Evolutionary conservation across 2,113 vertebrate species (phyloP), one percentile per base, ranked within the genome.

Genomic region (Zosterops japonicus): DNA sequence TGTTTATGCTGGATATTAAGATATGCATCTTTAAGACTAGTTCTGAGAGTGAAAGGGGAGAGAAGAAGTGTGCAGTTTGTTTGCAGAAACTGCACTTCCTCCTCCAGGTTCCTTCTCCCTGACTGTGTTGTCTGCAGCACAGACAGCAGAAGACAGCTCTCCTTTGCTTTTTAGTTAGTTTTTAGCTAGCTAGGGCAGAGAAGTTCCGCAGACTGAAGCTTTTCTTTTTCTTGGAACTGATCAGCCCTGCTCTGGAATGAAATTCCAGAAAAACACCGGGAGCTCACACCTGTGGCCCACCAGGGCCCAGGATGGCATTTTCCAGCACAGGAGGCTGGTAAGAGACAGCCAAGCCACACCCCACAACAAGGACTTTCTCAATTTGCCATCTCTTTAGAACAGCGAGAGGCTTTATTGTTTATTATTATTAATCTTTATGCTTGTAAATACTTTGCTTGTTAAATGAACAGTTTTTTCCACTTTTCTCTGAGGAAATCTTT

Each of bases 301-400:
- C 1, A 2, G 29, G 6, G 10, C 47, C 4, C 4, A 0, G 29
- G 18, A 41, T 0, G 4, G 6, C 39, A 42, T 22, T 64, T 42
- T n/a, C 47, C 59, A 52, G 14, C 3, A 1, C n/a, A 3, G 8
- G 31, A 64, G 31, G 33, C 17, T 19, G 17, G 8, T 44, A 10
- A 11, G 42, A 36, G n/a, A 15, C 28, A 64, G 31, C 14, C 1
- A 1, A 63, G 36, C 29, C 21, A n/a, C 18, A 42, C 1, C 6
- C 24, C 36, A 42, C 2, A 5, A 8, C 8, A 42, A 22, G 47
- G 24, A 52, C 13, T 64, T 41, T 18, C 36, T 64, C 29, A 52
- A 78, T 42, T 42, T 42, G 12, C 4, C 8, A 33, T 28, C 36
- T n/a, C 36, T 16, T 42, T 24, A 41, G 36, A 42, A 52, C 3